These are phyloP conservation scores for Microcebus lehilahytsara DNA, from an alignment of 2,113 vertebrate genomes.

Conservation along the genomic window DNA sequence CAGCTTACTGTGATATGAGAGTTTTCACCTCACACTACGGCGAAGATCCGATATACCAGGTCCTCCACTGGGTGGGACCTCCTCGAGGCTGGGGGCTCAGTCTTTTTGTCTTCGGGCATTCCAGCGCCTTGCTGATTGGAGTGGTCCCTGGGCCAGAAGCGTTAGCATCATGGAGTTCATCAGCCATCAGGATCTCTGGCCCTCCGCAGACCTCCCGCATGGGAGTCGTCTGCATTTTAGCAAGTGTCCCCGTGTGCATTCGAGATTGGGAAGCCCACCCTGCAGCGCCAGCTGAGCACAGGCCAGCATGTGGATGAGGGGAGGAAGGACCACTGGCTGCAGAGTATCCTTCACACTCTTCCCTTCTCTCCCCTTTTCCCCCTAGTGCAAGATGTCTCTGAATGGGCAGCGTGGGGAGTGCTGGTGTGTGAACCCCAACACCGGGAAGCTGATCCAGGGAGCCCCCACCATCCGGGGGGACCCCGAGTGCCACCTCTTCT, in stretches of 20 bases:
- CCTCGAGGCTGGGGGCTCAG: neutral
- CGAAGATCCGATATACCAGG: neutral
- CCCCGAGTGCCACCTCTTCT: constrained; percentile 94
- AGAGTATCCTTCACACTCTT: accelerated
- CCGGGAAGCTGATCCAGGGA: constrained; percentile 89
- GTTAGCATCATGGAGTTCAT: accelerated
- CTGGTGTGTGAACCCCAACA: constrained; percentile 96
- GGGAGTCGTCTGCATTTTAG: neutral
- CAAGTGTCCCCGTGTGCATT: accelerated
- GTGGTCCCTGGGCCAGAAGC: neutral
- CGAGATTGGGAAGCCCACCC: accelerated
- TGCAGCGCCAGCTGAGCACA: accelerated
- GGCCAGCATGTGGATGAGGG: accelerated
- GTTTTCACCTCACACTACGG: neutral
- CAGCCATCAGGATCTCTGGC: accelerated
- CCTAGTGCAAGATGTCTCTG: constrained; percentile 98
- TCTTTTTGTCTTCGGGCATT: neutral
- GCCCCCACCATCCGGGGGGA: constrained; percentile 93
- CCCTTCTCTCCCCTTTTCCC: constrained; percentile 49
- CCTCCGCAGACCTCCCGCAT: accelerated
- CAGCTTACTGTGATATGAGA: accelerated
- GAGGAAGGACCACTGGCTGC: neutral
- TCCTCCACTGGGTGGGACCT: neutral
- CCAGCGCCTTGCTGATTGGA: neutral
- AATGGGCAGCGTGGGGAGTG: constrained; percentile 97